phyloP scores from a whole-genome alignment of 2,113 vertebrate species.

The Oreotrochilus melanogaster region DNA sequence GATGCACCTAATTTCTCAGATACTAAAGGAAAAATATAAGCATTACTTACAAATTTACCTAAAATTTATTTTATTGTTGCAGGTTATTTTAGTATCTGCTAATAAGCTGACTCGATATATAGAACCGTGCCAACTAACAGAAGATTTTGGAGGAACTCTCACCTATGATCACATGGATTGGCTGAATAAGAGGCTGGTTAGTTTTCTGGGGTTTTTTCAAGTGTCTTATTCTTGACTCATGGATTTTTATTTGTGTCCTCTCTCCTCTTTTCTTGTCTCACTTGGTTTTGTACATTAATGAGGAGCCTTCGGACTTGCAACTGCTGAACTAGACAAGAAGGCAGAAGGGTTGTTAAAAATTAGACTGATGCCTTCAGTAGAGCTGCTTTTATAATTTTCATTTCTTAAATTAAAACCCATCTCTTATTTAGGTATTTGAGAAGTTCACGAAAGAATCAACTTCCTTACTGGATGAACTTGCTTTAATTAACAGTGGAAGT shows the following conservation, averaged over 20 bases:
- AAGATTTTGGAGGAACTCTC: constrained; percentile 96
- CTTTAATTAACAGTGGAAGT: constrained; percentile 92
- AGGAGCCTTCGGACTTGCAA: too few species aligned
- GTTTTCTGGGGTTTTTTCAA: constrained; percentile 34
- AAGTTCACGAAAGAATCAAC: constrained; percentile 98
- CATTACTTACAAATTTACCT: background rate
- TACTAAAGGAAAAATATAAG: background rate
- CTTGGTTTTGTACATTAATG: too few species aligned
- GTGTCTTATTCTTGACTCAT: background rate
- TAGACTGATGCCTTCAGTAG: background rate
- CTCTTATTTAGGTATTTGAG: constrained; percentile 90
- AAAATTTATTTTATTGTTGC: constrained; percentile 2
- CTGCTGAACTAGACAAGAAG: too few species aligned
- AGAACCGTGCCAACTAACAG: constrained; percentile 95
- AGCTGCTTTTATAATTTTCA: background rate
- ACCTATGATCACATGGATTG: constrained; percentile 98
- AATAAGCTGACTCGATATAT: constrained; percentile 98
- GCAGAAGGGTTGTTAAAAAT: too few species aligned
- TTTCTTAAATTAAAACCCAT: background rate
- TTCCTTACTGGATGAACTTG: constrained; percentile 93
- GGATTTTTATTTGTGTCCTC: background rate
- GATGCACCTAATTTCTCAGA: background rate
- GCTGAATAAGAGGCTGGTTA: constrained; percentile 96
- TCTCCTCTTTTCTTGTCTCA: too few species aligned
- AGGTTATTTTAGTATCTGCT: constrained; percentile 99